A percentile compares a stretch with the other conserved stretches of the same genome.
Evolutionary conservation across 2,888 invertebrate genomes (phyloP).

Genomic region (Epinotia ramella): DNA sequence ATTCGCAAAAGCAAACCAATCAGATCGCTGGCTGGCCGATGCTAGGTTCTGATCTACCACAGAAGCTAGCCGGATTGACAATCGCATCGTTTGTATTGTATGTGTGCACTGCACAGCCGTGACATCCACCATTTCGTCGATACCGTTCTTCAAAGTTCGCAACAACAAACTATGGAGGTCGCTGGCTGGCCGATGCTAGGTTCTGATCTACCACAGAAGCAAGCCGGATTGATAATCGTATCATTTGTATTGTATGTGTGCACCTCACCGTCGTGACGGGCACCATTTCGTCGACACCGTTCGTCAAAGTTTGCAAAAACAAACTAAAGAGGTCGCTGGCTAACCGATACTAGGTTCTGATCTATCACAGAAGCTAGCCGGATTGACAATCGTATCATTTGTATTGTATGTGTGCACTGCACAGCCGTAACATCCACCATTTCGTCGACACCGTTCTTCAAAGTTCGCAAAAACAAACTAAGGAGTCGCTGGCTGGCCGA

Average conservation of each 20-base stretch:
- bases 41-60: neutral
- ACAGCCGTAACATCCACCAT: no score
- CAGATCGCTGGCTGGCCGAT: neutral
- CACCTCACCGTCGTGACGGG: slow-evolving; percentile 7
- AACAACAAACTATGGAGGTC: no score
- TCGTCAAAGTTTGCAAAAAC: neutral
- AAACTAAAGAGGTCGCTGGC: neutral
- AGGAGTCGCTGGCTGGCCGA: no score
- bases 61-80: slow-evolving; percentile 56
- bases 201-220: neutral
- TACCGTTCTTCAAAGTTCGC: no score
- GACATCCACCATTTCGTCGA: no score
- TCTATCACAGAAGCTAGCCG: no score
- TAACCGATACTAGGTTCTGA: no score
- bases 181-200: neutral
- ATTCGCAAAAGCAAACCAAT: neutral
- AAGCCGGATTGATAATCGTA: neutral
- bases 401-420: no score
- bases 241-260: slow-evolving; percentile 19
- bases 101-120: neutral
- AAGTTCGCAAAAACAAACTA: no score
- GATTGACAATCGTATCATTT: no score
- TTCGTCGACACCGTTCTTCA: no score
- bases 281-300: no score
- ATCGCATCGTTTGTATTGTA: slow-evolving; percentile 51